Conservation (phyloP, 2,888 invertebrate genomes). For the Silvanus unidentatus region DNA sequence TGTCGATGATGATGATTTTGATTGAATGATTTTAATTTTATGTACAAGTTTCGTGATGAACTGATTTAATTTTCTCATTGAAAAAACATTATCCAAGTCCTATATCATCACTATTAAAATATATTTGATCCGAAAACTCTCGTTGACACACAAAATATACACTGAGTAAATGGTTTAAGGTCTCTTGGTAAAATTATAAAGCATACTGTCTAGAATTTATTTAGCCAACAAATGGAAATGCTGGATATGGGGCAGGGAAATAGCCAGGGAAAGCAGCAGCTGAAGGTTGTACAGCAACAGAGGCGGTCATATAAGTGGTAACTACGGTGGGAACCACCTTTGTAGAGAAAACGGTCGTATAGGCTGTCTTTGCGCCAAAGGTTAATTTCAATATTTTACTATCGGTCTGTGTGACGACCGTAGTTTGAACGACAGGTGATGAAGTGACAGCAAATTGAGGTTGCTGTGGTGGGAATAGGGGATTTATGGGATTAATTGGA, state of each 20-base stretch:
- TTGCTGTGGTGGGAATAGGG: conserved; percentile 52
- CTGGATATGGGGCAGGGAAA: conserved; percentile 69
- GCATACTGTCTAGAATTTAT: background rate
- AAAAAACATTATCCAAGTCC: too few relatives aligned
- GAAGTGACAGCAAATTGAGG: conserved; percentile 73
- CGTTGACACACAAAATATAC: too few relatives aligned
- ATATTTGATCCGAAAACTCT: too few relatives aligned
- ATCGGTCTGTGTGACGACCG: conserved; percentile 70
- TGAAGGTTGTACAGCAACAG: conserved; percentile 64
- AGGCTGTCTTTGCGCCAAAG: conserved; percentile 85
- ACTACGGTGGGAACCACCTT: conserved; percentile 74
- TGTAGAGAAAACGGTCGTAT: conserved; percentile 79
- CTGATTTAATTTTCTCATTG: too few relatives aligned
- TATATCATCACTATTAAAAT: too few relatives aligned
- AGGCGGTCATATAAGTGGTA: conserved; percentile 78
- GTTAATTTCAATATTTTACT: conserved; percentile 80
- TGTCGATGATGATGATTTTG: too few relatives aligned
- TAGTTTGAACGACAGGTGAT: conserved; percentile 74
- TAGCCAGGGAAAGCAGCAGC: conserved; percentile 69
- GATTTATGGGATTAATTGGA: conserved; percentile 42
- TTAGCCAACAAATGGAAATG: conserved; percentile 72
- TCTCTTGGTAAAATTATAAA: background rate
- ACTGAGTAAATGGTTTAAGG: too few relatives aligned
- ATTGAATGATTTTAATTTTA: too few relatives aligned
- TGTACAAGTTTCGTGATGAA: too few relatives aligned